Conservation (phyloP, 1,140 invertebrate species). For the Trichonephila clavipes region DNA sequence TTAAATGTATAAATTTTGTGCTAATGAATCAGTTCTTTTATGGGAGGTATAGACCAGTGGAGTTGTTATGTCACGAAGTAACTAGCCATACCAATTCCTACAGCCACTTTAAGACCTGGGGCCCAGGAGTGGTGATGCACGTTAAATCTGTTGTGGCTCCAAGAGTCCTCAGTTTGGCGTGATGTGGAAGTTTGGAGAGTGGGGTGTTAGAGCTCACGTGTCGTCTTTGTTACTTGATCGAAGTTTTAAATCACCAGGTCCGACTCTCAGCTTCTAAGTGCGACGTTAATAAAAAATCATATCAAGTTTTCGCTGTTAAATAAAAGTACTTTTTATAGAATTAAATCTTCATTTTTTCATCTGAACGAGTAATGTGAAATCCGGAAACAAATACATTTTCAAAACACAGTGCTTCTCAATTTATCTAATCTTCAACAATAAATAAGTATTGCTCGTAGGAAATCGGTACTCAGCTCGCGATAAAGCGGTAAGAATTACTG, state of each 20-base stretch:
- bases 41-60: too few species aligned
- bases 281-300: neutral
- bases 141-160: too few species aligned
- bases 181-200: neutral
- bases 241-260: neutral
- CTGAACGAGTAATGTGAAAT: too few species aligned
- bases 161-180: neutral
- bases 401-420: neutral
- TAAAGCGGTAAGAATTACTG: neutral
- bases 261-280: neutral
- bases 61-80: too few species aligned
- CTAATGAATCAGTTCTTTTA: too few species aligned
- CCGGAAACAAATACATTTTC: neutral
- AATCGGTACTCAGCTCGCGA: neutral
- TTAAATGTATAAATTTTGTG: too few species aligned
- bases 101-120: too few species aligned
- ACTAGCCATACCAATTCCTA: too few species aligned
- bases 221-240: neutral
- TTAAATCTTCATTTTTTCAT: too few species aligned
- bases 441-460: neutral
- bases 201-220: neutral
- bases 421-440: neutral
- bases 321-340: too few species aligned
- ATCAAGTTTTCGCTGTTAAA: too few species aligned
- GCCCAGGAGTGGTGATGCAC: too few species aligned